Conservation (phyloP, 1,140 invertebrate genomes). For the Zaprionus ornatus region DNA sequence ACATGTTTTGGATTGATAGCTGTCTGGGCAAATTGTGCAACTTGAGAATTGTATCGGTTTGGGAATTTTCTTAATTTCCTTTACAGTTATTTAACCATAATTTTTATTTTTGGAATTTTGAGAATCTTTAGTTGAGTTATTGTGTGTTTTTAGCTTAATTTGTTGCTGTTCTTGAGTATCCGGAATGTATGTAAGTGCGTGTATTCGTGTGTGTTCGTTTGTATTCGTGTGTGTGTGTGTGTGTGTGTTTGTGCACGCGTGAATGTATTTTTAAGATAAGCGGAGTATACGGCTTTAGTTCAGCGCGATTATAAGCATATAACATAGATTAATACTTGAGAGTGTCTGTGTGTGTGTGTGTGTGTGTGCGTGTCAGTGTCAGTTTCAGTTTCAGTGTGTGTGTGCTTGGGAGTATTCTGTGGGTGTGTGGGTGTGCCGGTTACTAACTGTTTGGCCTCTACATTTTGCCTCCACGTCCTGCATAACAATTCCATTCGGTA, state of each 20-base stretch:
- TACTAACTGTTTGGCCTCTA: conserved; percentile 20
- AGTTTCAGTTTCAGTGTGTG: neutral
- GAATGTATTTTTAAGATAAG: neutral
- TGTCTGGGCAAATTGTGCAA: conserved; percentile 27
- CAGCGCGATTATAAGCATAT: conserved; percentile 11
- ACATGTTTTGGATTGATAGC: conserved; percentile 12
- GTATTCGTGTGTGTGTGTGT: neutral
- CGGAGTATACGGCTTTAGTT: neutral
- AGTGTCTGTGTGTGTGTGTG: conserved; percentile 14
- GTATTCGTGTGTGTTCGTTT: conserved; percentile 1
- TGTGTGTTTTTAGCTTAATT: neutral
- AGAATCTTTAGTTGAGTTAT: neutral
- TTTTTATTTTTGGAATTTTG: neutral
- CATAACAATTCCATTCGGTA: conserved; percentile 20
- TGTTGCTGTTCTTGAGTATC: neutral
- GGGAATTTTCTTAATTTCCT: neutral
- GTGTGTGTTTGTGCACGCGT: neutral
- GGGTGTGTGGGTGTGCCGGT: conserved; percentile 18
- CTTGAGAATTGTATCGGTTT: conserved; percentile 6
- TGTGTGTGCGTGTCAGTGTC: neutral
- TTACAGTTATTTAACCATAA: neutral
- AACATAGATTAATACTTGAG: conserved; percentile 14
- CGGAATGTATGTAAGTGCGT: neutral
- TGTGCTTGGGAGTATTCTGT: neutral
- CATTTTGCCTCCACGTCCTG: conserved; percentile 18